Base-by-base conservation (phyloP, 2,888 invertebrate genomes). In the Mechanitis messenoides region DNA sequence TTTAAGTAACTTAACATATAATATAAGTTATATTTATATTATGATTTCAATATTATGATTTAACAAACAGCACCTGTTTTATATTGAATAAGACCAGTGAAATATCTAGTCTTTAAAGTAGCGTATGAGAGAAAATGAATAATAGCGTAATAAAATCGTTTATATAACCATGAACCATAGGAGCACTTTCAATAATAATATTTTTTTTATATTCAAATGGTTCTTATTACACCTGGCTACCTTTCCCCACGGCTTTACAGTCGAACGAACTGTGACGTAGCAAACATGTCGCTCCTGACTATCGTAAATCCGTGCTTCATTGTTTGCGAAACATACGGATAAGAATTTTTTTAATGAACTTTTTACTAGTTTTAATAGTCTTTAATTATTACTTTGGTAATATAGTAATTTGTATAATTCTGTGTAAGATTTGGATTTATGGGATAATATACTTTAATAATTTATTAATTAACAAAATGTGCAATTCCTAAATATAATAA, bases 221-320 rank as follows among this genome's bases (percentile, higher is more conserved):
- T 72, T 76, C 78, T 71, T 77, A 76, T 79, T 77, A 75, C 70
- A 72, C 67, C 65, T 68, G 69, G 70, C 71, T 71, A 73, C 75
- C 74, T 79, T 74, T 78, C 72, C 74, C 69, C 60, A 69, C 71
- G 74, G 76, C 72, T 76, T 78, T 78, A 72, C 72, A 67, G 73
- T 71, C 70, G 76, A 75, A 71, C 68, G 74, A 67, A 64, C 65
- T 65, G 65, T 62, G 64, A 66, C 64, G 69, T 69, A 66, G 70
- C 68, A 67, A 67, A 67, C 65, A 68, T 67, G 69, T 70, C 67
- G 69, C 66, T 64, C 65, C 62, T 60, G 50, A 31, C 31, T 50
- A 50, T 50, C 50, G 50, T 50, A 31, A 31, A 28, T 50, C 31
- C 31, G 64, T 53, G 57, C 63, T 66, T 64, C 59, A 60, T 67